Evolutionary conservation across 23 tunicate genomes (phyloP).

Genomic region (Ascidia mentula): DNA sequence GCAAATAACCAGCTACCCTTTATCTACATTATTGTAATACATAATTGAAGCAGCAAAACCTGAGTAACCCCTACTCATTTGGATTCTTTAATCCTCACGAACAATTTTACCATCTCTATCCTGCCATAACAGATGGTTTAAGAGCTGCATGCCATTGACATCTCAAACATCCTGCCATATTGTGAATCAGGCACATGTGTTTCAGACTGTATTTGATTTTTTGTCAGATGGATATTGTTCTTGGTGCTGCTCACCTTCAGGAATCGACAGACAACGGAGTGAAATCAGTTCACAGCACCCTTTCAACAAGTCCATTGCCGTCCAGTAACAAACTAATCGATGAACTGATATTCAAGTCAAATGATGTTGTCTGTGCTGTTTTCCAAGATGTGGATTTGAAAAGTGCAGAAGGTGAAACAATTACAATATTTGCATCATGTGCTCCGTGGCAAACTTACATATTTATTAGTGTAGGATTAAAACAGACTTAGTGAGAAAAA

Average conservation of each 20-base stretch:
- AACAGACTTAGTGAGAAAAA: background rate
- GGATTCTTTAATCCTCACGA: too few species aligned
- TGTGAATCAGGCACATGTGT: background rate
- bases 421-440: too few species aligned
- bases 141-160: too few species aligned
- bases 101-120: too few species aligned
- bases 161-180: too few species aligned
- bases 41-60: too few species aligned
- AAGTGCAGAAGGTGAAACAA: slow-evolving; percentile 45
- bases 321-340: slow-evolving; percentile 31
- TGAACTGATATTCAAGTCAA: slow-evolving; percentile 42
- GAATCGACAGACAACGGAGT: background rate
- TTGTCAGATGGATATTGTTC: slow-evolving; percentile 69
- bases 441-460: too few species aligned
- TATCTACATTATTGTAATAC: too few species aligned
- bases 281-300: background rate
- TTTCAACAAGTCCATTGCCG: slow-evolving; percentile 12
- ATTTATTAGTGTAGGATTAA: too few species aligned
- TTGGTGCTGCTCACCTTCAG: slow-evolving; percentile 44
- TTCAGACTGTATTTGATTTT: background rate
- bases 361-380: slow-evolving; percentile 35
- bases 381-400: slow-evolving; percentile 49
- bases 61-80: too few species aligned
- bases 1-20: too few species aligned
- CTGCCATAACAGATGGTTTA: too few species aligned